Evolutionary conservation across 2,888 invertebrate genomes (phyloP).

Genomic region (Aporophyla lueneburgensis): DNA sequence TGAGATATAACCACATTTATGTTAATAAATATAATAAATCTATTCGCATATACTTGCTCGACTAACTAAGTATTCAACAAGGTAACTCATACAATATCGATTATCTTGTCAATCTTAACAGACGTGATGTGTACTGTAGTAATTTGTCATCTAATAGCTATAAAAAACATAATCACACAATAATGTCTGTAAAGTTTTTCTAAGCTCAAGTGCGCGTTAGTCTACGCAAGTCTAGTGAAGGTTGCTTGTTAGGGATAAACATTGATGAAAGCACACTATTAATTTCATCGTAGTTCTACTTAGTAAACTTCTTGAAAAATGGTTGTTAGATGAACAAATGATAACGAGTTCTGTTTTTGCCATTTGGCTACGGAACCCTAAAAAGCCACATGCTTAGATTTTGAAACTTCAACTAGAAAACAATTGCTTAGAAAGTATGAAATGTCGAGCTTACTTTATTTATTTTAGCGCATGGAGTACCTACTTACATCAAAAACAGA

Average conservation of each 20-base stretch:
- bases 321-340: neutral
- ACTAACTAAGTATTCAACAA: conserved; percentile 5
- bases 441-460: neutral
- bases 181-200: neutral
- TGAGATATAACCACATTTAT: too few species aligned
- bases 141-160: neutral
- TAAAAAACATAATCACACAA: neutral
- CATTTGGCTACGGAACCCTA: neutral
- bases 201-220: neutral
- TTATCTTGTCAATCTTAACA: neutral
- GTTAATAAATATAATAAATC: neutral
- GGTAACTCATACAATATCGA: neutral
- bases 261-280: neutral
- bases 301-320: neutral
- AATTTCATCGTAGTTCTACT: neutral
- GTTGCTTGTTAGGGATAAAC: neutral
- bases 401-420: neutral
- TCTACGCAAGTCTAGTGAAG: neutral
- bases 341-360: neutral
- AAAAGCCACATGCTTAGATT: neutral
- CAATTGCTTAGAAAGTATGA: neutral
- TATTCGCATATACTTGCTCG: neutral
- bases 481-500: too few species aligned
- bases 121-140: neutral
- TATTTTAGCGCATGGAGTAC: too few species aligned